Percentiles rank a stretch among this genome's conserved stretches.
These are phyloP conservation scores for Aquatica leii DNA, from an alignment of 2,888 invertebrate species.

Conservation along the genomic window DNA sequence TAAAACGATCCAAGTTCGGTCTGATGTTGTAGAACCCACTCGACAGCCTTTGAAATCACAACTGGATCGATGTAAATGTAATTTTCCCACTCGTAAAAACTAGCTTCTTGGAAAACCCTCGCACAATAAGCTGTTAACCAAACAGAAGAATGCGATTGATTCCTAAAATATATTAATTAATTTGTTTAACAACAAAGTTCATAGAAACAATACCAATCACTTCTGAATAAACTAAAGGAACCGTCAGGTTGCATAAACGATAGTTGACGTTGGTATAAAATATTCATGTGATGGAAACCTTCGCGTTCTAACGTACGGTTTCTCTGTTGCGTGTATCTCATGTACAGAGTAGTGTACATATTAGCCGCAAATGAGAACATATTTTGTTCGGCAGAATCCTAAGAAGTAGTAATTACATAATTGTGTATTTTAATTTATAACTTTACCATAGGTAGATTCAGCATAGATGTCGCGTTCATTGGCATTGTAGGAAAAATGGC, in stretches of 20 bases:
- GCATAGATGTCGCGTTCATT: conserved; percentile 82
- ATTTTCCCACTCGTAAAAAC: conserved; percentile 97
- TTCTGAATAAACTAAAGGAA: conserved; percentile 89
- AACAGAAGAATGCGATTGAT: conserved; percentile 85
- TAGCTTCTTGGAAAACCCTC: conserved; percentile 88
- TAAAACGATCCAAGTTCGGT: conserved; percentile 87
- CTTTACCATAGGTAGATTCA: conserved; percentile 77
- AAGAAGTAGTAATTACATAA: conserved; percentile 25
- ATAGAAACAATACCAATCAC: conserved; percentile 76
- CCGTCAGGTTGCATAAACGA: conserved; percentile 92
- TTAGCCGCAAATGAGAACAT: conserved; percentile 97
- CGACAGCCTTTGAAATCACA: conserved; percentile 84
- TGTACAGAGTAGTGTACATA: conserved; percentile 89
- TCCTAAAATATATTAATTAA: conserved; percentile 62
- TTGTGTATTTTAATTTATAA: not conserved
- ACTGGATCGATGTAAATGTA: conserved; percentile 91
- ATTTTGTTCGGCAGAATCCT: conserved; percentile 92
- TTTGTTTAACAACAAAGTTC: not conserved
- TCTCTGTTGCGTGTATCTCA: conserved; percentile 89
- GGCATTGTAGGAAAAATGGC: conserved; percentile 94
- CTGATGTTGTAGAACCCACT: conserved; percentile 89
- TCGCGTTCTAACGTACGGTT: conserved; percentile 81
- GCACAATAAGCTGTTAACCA: conserved; percentile 95
- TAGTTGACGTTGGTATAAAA: conserved; percentile 87
- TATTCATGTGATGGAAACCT: conserved; percentile 89